A percentile compares a stretch with the other conserved stretches of the same genome.
Evolutionary conservation across 2,113 vertebrate genomes (phyloP).

Genomic region (Phylloscopus trochiloides): DNA sequence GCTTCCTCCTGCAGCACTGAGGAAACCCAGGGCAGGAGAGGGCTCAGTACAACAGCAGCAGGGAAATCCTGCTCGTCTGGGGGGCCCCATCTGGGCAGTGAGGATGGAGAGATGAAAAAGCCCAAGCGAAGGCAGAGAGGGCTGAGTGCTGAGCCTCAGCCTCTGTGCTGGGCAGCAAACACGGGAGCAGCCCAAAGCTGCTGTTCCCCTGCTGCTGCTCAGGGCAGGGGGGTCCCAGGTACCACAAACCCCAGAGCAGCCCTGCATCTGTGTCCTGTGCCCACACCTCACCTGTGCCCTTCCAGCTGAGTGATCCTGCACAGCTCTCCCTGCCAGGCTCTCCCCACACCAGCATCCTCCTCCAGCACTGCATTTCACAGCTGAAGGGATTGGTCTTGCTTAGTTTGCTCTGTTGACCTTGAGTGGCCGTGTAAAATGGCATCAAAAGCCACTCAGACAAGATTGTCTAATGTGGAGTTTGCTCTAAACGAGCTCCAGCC

Average conservation of each 20-base stretch:
- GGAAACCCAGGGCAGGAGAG: background rate
- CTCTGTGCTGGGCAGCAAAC: background rate
- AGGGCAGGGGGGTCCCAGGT: background rate
- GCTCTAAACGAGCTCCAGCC: background rate
- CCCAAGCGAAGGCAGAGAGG: fast-evolving
- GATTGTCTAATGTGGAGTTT: background rate
- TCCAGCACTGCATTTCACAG: conserved; percentile 30
- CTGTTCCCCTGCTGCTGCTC: background rate
- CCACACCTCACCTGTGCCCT: conserved; percentile 33
- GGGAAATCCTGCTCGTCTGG: fast-evolving
- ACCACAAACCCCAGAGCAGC: background rate
- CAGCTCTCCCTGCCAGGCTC: background rate
- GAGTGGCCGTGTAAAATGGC: conserved; percentile 34
- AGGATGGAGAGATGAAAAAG: no score
- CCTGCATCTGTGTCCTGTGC: background rate
- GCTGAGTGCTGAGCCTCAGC: background rate
- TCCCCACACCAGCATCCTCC: background rate
- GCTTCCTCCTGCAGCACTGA: fast-evolving
- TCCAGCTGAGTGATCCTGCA: background rate
- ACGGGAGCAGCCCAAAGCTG: background rate
- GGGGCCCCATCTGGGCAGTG: background rate
- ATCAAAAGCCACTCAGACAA: conserved; percentile 47
- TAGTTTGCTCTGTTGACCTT: conserved; percentile 20
- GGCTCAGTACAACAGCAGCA: background rate
- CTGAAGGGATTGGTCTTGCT: conserved; percentile 31